Evolutionary conservation across 2,113 vertebrate genomes (phyloP).

Genomic region (Alligator sinensis): DNA sequence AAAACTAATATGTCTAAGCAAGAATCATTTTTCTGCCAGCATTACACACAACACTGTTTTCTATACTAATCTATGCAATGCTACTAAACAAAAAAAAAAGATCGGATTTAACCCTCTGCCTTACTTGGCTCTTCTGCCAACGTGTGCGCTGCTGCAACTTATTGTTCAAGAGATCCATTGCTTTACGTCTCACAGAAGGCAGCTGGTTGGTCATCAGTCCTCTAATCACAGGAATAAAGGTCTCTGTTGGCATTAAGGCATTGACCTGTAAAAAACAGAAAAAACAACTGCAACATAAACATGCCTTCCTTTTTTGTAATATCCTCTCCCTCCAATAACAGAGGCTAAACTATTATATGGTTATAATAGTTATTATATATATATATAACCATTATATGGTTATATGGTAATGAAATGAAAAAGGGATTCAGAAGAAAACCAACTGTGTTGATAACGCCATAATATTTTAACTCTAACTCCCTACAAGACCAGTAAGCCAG

Average conservation of each 20-base stretch:
- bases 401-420: too few relatives aligned
- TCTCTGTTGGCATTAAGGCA: conserved; percentile 89
- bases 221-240: conserved; percentile 90
- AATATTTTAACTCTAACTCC: too few relatives aligned
- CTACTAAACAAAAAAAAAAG: background rate
- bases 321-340: background rate
- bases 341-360: background rate
- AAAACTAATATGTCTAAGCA: background rate
- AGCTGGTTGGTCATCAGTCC: conserved; percentile 90
- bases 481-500: too few relatives aligned
- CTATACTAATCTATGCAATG: background rate
- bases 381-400: too few relatives aligned
- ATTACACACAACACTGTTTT: accelerated
- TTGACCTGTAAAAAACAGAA: conserved; percentile 85
- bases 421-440: too few relatives aligned
- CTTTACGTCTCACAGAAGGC: conserved; percentile 91
- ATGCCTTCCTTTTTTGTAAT: background rate
- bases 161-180: conserved; percentile 96
- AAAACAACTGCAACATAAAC: background rate
- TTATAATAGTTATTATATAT: too few relatives aligned
- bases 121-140: conserved; percentile 88
- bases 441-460: too few relatives aligned
- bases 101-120: background rate
- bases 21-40: background rate
- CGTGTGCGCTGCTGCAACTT: conserved; percentile 86